phyloP scores from a whole-genome alignment of 2,888 invertebrate species.

The Osedax frankpressi region DNA sequence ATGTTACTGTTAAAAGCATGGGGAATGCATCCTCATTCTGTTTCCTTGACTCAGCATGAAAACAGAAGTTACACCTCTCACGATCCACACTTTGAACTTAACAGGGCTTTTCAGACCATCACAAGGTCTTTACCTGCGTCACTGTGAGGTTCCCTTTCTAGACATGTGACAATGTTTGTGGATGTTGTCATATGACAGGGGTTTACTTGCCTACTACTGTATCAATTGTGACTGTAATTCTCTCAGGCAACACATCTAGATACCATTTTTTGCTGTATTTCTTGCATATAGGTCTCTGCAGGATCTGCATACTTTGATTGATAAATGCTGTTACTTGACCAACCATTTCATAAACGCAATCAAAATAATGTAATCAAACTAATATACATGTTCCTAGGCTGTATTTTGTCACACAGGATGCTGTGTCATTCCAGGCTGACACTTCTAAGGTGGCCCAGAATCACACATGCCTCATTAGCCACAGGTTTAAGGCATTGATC shows the following conservation, averaged over 20 bases:
- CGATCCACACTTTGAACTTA: not conserved
- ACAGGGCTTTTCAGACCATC: not conserved
- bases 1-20: slow-evolving; percentile 5
- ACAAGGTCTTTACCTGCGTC: not conserved
- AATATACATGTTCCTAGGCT: not conserved
- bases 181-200: not conserved
- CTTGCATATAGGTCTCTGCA: too few species aligned
- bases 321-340: not conserved
- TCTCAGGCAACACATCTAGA: not conserved
- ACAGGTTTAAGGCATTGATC: slow-evolving; percentile 2
- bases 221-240: not conserved
- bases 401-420: not conserved
- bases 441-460: not conserved
- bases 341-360: not conserved
- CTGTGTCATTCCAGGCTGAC: not conserved
- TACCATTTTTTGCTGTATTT: not conserved
- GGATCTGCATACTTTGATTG: not conserved
- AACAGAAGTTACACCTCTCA: not conserved
- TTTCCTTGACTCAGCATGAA: not conserved
- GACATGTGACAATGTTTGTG: slow-evolving; percentile 2
- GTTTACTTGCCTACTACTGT: not conserved
- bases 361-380: not conserved
- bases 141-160: not conserved
- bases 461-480: slow-evolving; percentile 7
- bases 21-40: not conserved